Evolutionary conservation across 2,797 vertebrate species (phyloP).

Genomic region (Denticeps clupeoides): DNA sequence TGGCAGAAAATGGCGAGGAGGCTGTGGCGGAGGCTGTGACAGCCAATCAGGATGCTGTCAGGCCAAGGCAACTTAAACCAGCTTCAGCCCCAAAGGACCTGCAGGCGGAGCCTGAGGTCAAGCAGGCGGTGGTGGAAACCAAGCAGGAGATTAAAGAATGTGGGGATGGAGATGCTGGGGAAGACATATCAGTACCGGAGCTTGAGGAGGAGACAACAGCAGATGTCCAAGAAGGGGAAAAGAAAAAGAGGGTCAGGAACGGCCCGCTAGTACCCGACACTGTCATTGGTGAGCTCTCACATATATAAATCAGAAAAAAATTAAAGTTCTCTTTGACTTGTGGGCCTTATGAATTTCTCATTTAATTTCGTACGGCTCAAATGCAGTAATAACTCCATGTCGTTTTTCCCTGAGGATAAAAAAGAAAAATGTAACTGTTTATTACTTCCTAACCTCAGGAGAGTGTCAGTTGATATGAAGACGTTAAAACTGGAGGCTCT

Average conservation of each 20-base stretch:
- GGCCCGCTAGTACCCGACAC: conserved; percentile 53
- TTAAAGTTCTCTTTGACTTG: too few species aligned
- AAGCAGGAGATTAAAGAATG: not conserved
- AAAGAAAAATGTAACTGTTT: too few species aligned
- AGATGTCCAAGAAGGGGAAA: conserved; percentile 32
- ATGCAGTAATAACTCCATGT: too few species aligned
- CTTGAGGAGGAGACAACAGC: not conserved
- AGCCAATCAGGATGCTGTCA: not conserved
- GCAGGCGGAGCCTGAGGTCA: conserved; percentile 4
- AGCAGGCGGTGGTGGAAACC: not conserved
- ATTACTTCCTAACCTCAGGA: too few species aligned
- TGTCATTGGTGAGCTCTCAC: conserved; percentile 42
- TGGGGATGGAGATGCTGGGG: not conserved
- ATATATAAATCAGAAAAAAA: not conserved
- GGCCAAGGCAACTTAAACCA: too few species aligned
- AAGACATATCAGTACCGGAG: not conserved
- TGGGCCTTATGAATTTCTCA: too few species aligned
- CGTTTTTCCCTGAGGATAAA: too few species aligned
- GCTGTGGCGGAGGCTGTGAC: not conserved
- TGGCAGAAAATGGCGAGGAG: not conserved
- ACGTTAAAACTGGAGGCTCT: too few species aligned
- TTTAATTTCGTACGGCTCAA: too few species aligned
- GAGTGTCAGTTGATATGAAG: too few species aligned
- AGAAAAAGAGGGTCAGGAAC: conserved; percentile 43
- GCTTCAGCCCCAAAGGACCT: too few species aligned